A percentile compares a stretch with the other conserved stretches of the same genome.
phyloP scores from a whole-genome alignment of 2,113 vertebrate species.

The Scophthalmus maximus region DNA sequence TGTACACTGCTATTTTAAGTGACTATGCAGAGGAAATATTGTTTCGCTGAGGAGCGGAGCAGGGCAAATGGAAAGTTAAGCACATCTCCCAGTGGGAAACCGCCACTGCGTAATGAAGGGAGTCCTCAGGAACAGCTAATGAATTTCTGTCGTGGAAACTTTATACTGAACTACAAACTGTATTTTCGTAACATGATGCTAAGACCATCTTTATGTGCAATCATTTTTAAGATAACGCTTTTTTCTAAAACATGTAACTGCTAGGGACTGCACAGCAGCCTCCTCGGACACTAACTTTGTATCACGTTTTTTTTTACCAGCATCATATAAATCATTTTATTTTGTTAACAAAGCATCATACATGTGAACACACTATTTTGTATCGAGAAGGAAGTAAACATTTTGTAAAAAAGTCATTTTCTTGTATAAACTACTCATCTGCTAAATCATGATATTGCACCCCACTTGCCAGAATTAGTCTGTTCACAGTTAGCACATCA shows the following conservation, averaged over 20 bases:
- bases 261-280: conserved; percentile 3
- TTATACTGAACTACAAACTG: background rate
- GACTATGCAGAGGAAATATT: conserved; percentile 51
- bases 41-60: conserved; percentile 16
- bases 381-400: conserved; percentile 51
- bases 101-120: background rate
- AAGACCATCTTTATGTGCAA: conserved; percentile 45
- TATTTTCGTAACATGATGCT: conserved; percentile 15
- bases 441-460: conserved; percentile 13
- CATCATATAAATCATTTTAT: conserved; percentile 62
- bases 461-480: conserved; percentile 35
- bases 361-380: conserved; percentile 57
- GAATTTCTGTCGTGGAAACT: conserved; percentile 1
- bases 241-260: conserved; percentile 30
- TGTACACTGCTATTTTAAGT: conserved; percentile 36
- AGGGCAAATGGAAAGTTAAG: conserved; percentile 22
- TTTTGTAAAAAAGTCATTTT: conserved; percentile 52
- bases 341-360: conserved; percentile 67
- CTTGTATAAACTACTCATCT: conserved; percentile 10
- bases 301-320: conserved; percentile 43
- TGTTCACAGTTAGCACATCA: conserved; percentile 33
- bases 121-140: conserved; percentile 30
- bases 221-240: conserved; percentile 15
- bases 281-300: conserved; percentile 27
- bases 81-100: conserved; percentile 12